Percentiles rank a stretch among this genome's conserved stretches.
Conservation (phyloP, 2,113 vertebrate genomes). For the Neogobius melanostomus region DNA sequence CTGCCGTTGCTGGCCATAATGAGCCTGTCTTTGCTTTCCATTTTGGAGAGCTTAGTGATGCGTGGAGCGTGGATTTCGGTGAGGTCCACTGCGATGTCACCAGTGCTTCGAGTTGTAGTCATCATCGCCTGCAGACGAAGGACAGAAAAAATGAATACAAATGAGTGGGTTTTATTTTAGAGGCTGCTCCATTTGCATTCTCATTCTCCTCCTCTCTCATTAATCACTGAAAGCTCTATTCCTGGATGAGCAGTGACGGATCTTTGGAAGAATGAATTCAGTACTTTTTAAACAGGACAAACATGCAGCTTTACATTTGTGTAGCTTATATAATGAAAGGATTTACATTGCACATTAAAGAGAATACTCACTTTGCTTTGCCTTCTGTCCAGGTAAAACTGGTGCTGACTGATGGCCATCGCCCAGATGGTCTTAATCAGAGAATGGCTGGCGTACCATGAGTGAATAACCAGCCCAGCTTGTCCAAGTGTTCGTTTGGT, state of each 20-base stretch:
- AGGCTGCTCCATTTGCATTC: constrained; percentile 45
- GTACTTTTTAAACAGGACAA: background rate
- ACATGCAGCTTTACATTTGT: too few relatives aligned
- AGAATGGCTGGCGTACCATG: constrained; percentile 97
- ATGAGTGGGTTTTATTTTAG: constrained; percentile 44
- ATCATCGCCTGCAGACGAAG: constrained; percentile 84
- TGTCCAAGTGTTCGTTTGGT: constrained; percentile 93
- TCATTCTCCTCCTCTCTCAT: constrained; percentile 38
- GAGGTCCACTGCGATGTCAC: constrained; percentile 92
- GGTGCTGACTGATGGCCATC: constrained; percentile 99
- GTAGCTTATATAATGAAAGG: too few relatives aligned
- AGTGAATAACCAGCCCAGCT: constrained; percentile 89
- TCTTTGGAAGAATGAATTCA: constrained; percentile 31
- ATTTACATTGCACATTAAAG: too few relatives aligned
- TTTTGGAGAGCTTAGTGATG: constrained; percentile 79
- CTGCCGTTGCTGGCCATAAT: constrained; percentile 97
- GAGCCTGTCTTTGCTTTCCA: constrained; percentile 86
- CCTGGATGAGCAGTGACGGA: constrained; percentile 46
- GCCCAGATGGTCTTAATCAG: constrained; percentile 99
- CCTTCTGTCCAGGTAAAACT: constrained; percentile 98
- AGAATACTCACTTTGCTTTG: constrained; percentile 94
- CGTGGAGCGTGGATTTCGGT: constrained; percentile 83
- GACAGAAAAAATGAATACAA: background rate
- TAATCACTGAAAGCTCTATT: constrained; percentile 54
- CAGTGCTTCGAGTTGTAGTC: constrained; percentile 87